Evolutionary conservation across 2,888 invertebrate species (phyloP), one percentile per base, ranked within the genome.

Genomic region (Dysmachus trigonus): DNA sequence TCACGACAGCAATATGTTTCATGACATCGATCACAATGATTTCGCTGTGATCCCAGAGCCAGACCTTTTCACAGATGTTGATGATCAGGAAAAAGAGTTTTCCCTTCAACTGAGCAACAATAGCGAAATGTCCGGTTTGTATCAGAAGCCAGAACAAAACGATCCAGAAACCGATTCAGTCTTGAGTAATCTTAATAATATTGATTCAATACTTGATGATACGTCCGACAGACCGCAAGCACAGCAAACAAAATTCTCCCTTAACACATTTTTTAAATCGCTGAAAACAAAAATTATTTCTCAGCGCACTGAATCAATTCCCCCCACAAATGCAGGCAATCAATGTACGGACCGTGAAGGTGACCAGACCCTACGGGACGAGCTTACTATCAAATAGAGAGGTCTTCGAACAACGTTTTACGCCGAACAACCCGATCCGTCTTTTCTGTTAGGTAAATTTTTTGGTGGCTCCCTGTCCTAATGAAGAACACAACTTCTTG

Each of bases 331-430:
- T 18, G 22, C 31, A 18, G 38, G 33, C 8, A 76, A 13, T 38
- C 76, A 41, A 22, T 33, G 38, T 73, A 31, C 33, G 18, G 35
- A 76, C 2, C 76, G 10, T 22, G 76, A 76, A 22, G 76, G 35
- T 35, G 76, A 76, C 38, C 22, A 76, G 38, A 13, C 76, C 22
- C n/a, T 76, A 8, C n/a, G 38, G 76, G 76, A 76, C 18, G 76
- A 76, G 76, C 76, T 76, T 76, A 76, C 35, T 38, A 76, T 76
- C 76, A 76, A 76, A 76, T 76, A 76, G 35, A 74, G 33, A 35
- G 76, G 76, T 38, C 76, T 76, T 76, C 38, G 0, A 62, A 22
- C n/a, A 62, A 22, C n/a, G 62, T 22, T 62, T 62, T 10, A 41
- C 41, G 41, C 41, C n/a, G n/a, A n/a, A n/a, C n/a, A 22, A 62